Percentiles rank a stretch among this genome's conserved stretches.
phyloP scores from a whole-genome alignment of 2,888 invertebrate species.

The Drosophila setosimentum region DNA sequence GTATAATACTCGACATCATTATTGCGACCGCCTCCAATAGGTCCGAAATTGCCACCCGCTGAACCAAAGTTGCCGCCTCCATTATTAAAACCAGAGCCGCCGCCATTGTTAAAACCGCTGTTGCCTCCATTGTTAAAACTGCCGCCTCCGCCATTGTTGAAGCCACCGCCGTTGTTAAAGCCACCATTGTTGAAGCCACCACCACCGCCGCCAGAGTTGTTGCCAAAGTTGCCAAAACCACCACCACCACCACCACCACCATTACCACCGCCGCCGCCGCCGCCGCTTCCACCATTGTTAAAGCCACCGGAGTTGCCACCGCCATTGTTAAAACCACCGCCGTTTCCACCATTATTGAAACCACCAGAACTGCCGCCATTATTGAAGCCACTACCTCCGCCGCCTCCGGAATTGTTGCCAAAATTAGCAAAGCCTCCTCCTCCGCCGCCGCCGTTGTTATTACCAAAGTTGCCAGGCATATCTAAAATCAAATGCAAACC shows the following conservation, averaged over 20 bases:
- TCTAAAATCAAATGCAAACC: constrained; percentile 24
- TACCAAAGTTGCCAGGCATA: constrained; percentile 55
- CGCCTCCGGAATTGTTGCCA: constrained; percentile 53
- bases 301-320: constrained; percentile 49
- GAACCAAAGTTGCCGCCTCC: constrained; percentile 61
- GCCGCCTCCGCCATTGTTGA: constrained; percentile 52
- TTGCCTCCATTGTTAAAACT: constrained; percentile 58
- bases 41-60: constrained; percentile 48
- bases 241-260: constrained; percentile 76
- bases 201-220: constrained; percentile 59
- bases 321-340: constrained; percentile 62
- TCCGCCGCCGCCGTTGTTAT: constrained; percentile 24
- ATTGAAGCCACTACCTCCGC: constrained; percentile 51
- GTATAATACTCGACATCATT: constrained; percentile 79
- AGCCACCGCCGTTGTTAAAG: constrained; percentile 54
- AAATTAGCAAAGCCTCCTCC: constrained; percentile 52
- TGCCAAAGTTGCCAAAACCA: constrained; percentile 22
- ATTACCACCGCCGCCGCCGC: constrained; percentile 67
- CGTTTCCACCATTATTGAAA: constrained; percentile 57
- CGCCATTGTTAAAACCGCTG: constrained; percentile 56
- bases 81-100: constrained; percentile 38
- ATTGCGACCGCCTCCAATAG: constrained; percentile 69
- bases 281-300: constrained; percentile 65
- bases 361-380: constrained; percentile 64
- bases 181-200: constrained; percentile 64